Conservation (phyloP, 2,113 vertebrate species). For the Amia ocellicauda region DNA sequence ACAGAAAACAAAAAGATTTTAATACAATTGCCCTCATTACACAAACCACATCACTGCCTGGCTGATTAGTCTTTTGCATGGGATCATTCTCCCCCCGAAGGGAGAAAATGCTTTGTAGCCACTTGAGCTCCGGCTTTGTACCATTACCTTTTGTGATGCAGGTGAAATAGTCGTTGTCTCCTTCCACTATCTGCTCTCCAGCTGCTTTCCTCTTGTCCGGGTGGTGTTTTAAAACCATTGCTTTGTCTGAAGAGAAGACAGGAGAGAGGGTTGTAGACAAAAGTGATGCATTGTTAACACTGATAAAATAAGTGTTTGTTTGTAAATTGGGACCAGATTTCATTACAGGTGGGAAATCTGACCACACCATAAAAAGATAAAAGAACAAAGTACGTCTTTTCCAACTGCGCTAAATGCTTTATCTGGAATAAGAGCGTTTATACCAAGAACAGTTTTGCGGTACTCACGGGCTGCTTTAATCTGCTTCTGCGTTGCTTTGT, state of each 20-base stretch:
- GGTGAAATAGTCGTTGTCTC: slow-evolving; percentile 97
- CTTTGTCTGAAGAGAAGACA: slow-evolving; percentile 76
- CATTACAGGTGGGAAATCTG: too few relatives aligned
- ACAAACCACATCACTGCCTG: neutral
- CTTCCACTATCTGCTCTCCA: slow-evolving; percentile 92
- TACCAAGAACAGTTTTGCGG: too few relatives aligned
- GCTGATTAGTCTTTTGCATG: neutral
- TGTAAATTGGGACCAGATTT: too few relatives aligned
- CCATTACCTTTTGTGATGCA: slow-evolving; percentile 94
- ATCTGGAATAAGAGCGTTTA: too few relatives aligned
- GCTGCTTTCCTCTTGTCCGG: slow-evolving; percentile 97
- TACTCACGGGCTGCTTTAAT: slow-evolving; percentile 98
- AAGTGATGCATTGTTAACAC: neutral
- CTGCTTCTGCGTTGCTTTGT: slow-evolving; percentile 94
- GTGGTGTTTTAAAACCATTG: slow-evolving; percentile 96
- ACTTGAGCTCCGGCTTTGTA: too few relatives aligned
- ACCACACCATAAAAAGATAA: too few relatives aligned
- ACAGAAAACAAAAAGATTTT: slow-evolving; percentile 2
- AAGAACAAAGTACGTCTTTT: too few relatives aligned
- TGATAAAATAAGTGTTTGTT: too few relatives aligned
- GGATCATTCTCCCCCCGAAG: neutral
- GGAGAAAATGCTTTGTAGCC: too few relatives aligned
- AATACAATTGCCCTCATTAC: neutral
- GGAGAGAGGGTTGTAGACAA: slow-evolving; percentile 9
- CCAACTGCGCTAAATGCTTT: too few relatives aligned